These are phyloP conservation scores for Champsocephalus gunnari DNA, from an alignment of 2,797 vertebrate genomes.

Conservation along the genomic window DNA sequence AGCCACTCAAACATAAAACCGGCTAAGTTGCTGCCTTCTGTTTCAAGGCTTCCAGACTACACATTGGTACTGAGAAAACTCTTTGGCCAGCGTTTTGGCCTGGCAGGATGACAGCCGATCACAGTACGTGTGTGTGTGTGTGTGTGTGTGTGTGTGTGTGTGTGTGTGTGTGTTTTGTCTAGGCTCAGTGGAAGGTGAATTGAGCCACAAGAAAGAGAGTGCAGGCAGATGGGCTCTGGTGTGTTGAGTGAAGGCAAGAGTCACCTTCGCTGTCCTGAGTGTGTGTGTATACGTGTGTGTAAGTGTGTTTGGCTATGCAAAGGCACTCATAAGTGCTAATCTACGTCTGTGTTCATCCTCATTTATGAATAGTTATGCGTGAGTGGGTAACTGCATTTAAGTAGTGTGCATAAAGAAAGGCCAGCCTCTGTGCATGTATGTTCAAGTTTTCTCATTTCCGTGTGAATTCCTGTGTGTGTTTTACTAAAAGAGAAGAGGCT, in stretches of 20 bases:
- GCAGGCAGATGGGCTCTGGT: conserved; percentile 74
- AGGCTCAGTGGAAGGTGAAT: conserved; percentile 53
- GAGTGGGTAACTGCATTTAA: conserved; percentile 27
- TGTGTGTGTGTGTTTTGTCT: conserved; percentile 49
- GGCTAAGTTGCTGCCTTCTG: conserved; percentile 48
- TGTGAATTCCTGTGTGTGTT: conserved; percentile 40
- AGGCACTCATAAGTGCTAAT: conserved; percentile 45
- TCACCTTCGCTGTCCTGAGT: conserved; percentile 80
- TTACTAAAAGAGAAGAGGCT: conserved; percentile 39
- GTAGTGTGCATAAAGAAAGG: conserved; percentile 8
- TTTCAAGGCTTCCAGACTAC: conserved; percentile 69
- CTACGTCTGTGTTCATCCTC: conserved; percentile 47
- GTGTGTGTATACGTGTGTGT: conserved; percentile 34
- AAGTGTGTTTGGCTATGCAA: conserved; percentile 22
- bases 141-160: conserved; percentile 44
- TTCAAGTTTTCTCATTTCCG: conserved; percentile 33
- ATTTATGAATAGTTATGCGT: conserved; percentile 43
- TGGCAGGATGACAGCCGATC: conserved; percentile 69
- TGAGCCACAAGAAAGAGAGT: conserved; percentile 58
- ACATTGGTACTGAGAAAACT: conserved; percentile 60
- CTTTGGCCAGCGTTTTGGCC: conserved; percentile 56
- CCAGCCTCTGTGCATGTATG: conserved; percentile 6
- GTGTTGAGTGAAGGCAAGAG: conserved; percentile 77
- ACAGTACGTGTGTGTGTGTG: conserved; percentile 33
- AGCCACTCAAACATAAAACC: conserved; percentile 38